These are phyloP conservation scores for Nestor notabilis DNA, from an alignment of 2,113 vertebrate species.

Conservation along the genomic window DNA sequence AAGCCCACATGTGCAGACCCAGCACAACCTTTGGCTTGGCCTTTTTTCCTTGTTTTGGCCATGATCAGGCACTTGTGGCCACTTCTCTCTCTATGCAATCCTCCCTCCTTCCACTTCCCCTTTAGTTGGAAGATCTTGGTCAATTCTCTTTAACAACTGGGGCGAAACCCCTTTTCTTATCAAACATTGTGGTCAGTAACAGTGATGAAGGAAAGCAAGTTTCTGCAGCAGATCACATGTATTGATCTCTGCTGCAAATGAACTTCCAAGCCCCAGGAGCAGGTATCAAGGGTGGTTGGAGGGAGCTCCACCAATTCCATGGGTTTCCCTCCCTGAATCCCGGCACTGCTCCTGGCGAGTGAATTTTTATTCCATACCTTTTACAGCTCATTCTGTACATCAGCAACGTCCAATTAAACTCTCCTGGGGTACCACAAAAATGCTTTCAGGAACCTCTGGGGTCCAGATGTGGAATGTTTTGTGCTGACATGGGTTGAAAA, in stretches of 20 bases:
- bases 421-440: slow-evolving; percentile 54
- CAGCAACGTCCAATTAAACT: background rate
- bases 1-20: background rate
- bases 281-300: fast-evolving
- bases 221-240: background rate
- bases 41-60: background rate
- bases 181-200: fast-evolving
- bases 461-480: slow-evolving; percentile 68
- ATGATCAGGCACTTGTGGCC: background rate
- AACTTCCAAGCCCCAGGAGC: background rate
- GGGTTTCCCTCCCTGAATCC: background rate
- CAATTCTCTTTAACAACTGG: background rate
- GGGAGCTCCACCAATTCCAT: fast-evolving
- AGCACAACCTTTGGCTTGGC: fast-evolving
- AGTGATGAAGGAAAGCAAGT: background rate
- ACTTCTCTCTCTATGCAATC: fast-evolving
- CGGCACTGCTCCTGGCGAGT: background rate
- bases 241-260: fast-evolving
- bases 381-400: slow-evolving; percentile 12
- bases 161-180: background rate
- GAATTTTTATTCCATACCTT: background rate
- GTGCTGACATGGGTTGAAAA: slow-evolving; percentile 15
- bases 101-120: background rate
- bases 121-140: fast-evolving
- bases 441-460: slow-evolving; percentile 66